Conservation (phyloP, 1,140 invertebrate genomes). For the Nixonia krombeini region DNA sequence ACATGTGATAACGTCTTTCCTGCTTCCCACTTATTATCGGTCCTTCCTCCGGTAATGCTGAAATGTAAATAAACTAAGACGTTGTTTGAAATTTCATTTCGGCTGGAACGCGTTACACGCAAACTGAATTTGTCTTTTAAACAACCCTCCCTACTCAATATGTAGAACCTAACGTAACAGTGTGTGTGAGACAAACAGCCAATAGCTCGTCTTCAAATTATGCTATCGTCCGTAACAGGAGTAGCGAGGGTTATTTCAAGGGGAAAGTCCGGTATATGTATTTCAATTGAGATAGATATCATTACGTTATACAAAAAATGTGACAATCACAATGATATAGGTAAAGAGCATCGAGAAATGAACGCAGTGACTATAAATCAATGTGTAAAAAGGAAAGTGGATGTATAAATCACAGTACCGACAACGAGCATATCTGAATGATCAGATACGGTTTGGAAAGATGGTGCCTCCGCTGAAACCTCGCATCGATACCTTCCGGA, state of each 20-base stretch:
- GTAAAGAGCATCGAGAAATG: neutral
- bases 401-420: constrained; percentile 75
- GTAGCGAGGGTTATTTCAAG: no score
- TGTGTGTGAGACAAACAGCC: no score
- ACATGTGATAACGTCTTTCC: constrained; percentile 77
- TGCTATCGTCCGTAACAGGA: no score
- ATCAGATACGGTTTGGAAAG: constrained; percentile 83
- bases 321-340: no score
- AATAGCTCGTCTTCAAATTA: no score
- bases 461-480: constrained; percentile 87
- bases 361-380: neutral
- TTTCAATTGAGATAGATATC: no score
- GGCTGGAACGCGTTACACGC: no score
- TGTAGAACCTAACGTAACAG: no score
- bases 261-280: no score
- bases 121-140: no score
- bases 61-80: constrained; percentile 47
- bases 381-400: constrained; percentile 5
- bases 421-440: constrained; percentile 84
- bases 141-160: no score
- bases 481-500: constrained; percentile 87
- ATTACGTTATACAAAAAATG: no score
- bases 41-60: constrained; percentile 78
- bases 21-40: constrained; percentile 75
- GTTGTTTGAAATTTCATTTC: neutral